These are phyloP conservation scores for human DNA, from an alignment of 2,113 vertebrate genomes.

Conservation along the genomic window DNA sequence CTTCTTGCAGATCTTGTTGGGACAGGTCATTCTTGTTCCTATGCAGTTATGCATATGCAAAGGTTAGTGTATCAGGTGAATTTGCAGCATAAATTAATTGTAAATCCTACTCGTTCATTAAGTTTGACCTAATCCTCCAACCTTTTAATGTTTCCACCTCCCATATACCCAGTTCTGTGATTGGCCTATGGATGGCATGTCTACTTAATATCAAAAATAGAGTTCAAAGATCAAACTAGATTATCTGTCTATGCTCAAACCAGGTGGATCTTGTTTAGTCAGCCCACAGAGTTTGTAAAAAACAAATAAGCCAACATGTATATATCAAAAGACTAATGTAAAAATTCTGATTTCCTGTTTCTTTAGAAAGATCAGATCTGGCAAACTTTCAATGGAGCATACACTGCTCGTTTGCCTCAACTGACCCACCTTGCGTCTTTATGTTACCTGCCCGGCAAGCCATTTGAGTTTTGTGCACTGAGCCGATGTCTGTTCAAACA, in stretches of 20 bases:
- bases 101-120: neutral
- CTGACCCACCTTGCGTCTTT: neutral
- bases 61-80: neutral
- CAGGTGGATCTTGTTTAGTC: neutral
- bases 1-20: neutral
- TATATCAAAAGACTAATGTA: neutral
- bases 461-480: slow-evolving; percentile 33
- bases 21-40: neutral
- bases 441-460: neutral
- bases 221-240: neutral
- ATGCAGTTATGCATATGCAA: neutral
- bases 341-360: neutral
- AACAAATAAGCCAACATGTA: neutral
- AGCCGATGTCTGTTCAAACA: neutral
- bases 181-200: neutral
- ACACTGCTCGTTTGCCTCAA: neutral
- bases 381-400: neutral
- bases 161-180: neutral
- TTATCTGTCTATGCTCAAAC: neutral
- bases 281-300: neutral
- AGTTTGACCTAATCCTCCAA: neutral
- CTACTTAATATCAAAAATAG: neutral
- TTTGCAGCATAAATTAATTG: neutral
- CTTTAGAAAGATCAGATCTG: slow-evolving; percentile 1
- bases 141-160: neutral